Conservation (phyloP, 2,888 invertebrate genomes). For the Ligdia adustata region DNA sequence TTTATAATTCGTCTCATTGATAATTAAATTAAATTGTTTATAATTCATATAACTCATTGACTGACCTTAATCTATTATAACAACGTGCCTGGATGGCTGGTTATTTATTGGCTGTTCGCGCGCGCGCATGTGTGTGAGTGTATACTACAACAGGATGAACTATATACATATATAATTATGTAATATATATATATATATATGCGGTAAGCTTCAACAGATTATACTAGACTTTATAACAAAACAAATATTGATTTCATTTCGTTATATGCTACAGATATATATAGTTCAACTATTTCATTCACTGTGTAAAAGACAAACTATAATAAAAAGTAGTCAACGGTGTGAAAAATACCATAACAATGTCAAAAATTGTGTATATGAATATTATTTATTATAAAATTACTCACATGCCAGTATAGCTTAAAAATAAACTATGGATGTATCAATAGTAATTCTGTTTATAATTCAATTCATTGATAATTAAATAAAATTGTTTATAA, state of each 20-base stretch:
- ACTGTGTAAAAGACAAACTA: conserved; percentile 53
- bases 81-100: no score
- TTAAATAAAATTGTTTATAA: no score
- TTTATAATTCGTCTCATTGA: no score
- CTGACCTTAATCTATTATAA: no score
- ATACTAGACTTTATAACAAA: conserved; percentile 77
- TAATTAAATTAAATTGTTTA: no score
- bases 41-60: no score
- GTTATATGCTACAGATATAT: conserved; percentile 70
- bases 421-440: conserved; percentile 70
- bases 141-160: conserved; percentile 46
- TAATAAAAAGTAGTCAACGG: conserved; percentile 57
- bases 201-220: conserved; percentile 69
- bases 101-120: no score
- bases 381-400: conserved; percentile 67
- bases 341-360: conserved; percentile 79
- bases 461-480: no score
- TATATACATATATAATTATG: neutral
- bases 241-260: no score
- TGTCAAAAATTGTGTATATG: conserved; percentile 75
- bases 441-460: conserved; percentile 20
- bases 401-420: conserved; percentile 60
- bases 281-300: conserved; percentile 70
- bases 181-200: conserved; percentile 38
- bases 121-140: no score